Evolutionary conservation across 2,797 vertebrate genomes (phyloP), one percentile per base, ranked within the genome.

Genomic region (Knipowitschia caucasica): DNA sequence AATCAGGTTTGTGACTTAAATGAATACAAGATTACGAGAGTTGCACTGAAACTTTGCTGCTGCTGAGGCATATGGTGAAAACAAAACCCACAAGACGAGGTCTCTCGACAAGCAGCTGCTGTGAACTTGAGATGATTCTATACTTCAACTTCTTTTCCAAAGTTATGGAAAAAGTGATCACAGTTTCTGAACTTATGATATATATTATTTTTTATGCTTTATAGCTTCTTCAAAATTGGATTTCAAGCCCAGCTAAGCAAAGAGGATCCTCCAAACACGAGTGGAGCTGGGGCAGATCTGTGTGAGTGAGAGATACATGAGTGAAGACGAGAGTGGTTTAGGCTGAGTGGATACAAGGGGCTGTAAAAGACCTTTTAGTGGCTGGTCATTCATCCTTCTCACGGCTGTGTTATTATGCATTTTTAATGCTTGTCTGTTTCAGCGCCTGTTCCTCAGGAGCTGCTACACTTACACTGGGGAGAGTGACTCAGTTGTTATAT

Each of bases 151-250:
- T 25, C 50, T 25, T 52, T 61, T 20, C 50, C 62, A 50, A 25
- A 56, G 52, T 69, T 75, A 74, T 73, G 50, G 77, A 78, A 75
- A 69, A 31, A 79, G 60, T 69, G 52, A 69, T 78, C 58, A 31
- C 57, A 71, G 64, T 75, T 84, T 56, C 27, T 69, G 64, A 76
- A 79, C 53, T 72, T 76, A 69, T 66, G 43, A 33, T 42, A 46
- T 56, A 45, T 44, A 21, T 45, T 56, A 47, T 39, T 71, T 73
- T 75, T 26, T 56, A 44, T 53, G 53, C 68, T 80, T 82, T 73
- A 82, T 80, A 81, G 77, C 78, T 77, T 77, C 57, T 75, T 77
- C 62, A 82, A 81, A 82, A 86, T 83, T 86, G 81, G 73, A 85
- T 88, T 86, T 87, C 74, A 85, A 77, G 79, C 81, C 58, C 69